Evolutionary conservation across 2,888 invertebrate genomes (phyloP).

Genomic region (Deroplatys truncata): DNA sequence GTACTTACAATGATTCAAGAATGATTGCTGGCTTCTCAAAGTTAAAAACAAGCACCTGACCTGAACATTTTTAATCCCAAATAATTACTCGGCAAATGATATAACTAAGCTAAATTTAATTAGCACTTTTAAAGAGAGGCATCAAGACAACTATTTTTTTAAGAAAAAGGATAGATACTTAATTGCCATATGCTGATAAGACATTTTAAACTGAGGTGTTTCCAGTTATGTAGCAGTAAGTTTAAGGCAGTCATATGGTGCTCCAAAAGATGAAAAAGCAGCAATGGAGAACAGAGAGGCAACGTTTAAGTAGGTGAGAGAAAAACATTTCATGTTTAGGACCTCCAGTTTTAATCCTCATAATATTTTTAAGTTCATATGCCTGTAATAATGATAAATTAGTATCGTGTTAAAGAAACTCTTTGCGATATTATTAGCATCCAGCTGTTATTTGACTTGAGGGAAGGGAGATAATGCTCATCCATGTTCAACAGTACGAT

Average conservation of each 20-base stretch:
- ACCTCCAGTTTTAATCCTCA: not conserved
- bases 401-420: no score
- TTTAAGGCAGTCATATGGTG: not conserved
- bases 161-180: not conserved
- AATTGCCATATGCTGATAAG: not conserved
- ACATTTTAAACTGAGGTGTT: not conserved
- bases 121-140: no score
- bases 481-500: no score
- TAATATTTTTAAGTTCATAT: not conserved
- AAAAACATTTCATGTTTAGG: not conserved
- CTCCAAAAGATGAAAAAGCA: not conserved
- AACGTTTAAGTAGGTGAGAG: not conserved
- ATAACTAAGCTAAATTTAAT: no score
- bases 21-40: not conserved
- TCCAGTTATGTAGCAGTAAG: not conserved
- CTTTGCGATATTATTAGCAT: no score
- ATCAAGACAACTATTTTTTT: not conserved
- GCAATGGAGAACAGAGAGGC: not conserved
- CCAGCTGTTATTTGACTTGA: no score
- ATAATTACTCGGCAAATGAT: no score
- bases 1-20: not conserved
- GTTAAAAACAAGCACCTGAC: no score
- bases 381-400: not conserved
- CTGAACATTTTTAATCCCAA: no score
- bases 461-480: no score